These are phyloP conservation scores for Polydrusus tereticollis DNA, from an alignment of 2,888 invertebrate species.

Conservation along the genomic window DNA sequence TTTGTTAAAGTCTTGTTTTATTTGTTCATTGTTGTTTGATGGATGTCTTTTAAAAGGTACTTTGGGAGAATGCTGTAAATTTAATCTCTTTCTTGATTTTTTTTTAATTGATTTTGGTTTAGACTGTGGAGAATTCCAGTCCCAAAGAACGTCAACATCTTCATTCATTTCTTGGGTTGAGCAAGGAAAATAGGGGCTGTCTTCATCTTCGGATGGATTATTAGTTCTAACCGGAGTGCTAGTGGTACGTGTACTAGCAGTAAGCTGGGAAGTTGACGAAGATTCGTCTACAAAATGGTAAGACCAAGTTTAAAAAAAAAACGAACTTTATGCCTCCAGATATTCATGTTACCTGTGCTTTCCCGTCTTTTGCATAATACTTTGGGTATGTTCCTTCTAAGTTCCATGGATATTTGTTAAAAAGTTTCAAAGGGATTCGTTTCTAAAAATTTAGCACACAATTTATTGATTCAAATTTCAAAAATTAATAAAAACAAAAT, in stretches of 20 bases:
- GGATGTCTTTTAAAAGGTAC: slow-evolving; percentile 56
- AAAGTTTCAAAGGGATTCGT: background rate
- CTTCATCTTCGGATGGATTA: slow-evolving; percentile 40
- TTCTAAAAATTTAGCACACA: too few species aligned
- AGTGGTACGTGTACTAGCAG: background rate
- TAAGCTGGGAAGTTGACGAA: background rate
- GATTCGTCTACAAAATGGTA: slow-evolving; percentile 15
- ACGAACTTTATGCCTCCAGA: background rate
- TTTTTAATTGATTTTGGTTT: slow-evolving; percentile 48
- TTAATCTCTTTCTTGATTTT: slow-evolving; percentile 31
- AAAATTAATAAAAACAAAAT: background rate
- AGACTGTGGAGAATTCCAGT: slow-evolving; percentile 65
- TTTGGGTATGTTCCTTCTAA: slow-evolving; percentile 4
- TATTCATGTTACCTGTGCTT: slow-evolving; percentile 25
- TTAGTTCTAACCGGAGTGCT: slow-evolving; percentile 31
- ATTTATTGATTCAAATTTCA: background rate
- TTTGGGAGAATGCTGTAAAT: slow-evolving; percentile 58
- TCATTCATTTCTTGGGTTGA: slow-evolving; percentile 64
- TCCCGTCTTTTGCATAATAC: slow-evolving; percentile 19
- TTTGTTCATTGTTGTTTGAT: slow-evolving; percentile 54
- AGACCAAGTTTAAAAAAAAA: background rate
- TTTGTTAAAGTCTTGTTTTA: slow-evolving; percentile 61
- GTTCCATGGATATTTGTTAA: slow-evolving; percentile 1
- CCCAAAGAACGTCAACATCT: slow-evolving; percentile 68
- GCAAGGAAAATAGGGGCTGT: slow-evolving; percentile 43